Evolutionary conservation across 1,140 invertebrate genomes (phyloP), one percentile per base, ranked within the genome.

Genomic region (Gryon sp.): DNA sequence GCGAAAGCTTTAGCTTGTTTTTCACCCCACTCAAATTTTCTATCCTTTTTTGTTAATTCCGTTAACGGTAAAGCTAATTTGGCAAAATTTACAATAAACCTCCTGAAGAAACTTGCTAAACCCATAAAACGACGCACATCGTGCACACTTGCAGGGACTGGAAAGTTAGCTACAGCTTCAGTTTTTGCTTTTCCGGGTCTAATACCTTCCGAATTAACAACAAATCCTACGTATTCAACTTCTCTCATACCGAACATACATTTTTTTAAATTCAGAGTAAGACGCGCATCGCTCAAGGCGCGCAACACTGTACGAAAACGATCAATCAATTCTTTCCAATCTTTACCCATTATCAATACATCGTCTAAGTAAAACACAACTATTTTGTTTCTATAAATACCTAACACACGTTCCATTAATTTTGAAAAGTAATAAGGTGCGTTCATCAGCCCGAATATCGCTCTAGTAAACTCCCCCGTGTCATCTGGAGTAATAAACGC

Each of bases 241-340:
- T 43, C 11, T 1, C 20, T 4, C 11, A 59, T 34, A 14, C 38
- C 55, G 8, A 59, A 59, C 8, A 2, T 12, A 18, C 40, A 59
- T 34, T 45, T 59, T 8, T 45, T 18, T 22, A 59, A 24, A 26
- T 55, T 55, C 18, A 45, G 9, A 8, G 26, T 45, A 11, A 59
- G 22, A 4, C 15, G 5, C 6, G 16, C 40, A 3, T 22, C 22
- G 5, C 16, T 41, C 18, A 45, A 20, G 32, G 26, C 15, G 4
- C 26, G 4, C 1, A 59, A 22, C 4, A 59, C 40, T 7, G 3
- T 2, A 11, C 63, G 30, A 12, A 81, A 55, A 24, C 55, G 50
- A 8, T 65, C 9, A 5, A 82, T n/a, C 15, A 79, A 73, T 57
- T 80, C 62, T 2, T 63, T 53, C 28, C 69, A 52, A 24, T 24